Evolutionary conservation across 2,113 vertebrate genomes (phyloP), one percentile per base, ranked within the genome.

Genomic region (Megalops atlanticus): DNA sequence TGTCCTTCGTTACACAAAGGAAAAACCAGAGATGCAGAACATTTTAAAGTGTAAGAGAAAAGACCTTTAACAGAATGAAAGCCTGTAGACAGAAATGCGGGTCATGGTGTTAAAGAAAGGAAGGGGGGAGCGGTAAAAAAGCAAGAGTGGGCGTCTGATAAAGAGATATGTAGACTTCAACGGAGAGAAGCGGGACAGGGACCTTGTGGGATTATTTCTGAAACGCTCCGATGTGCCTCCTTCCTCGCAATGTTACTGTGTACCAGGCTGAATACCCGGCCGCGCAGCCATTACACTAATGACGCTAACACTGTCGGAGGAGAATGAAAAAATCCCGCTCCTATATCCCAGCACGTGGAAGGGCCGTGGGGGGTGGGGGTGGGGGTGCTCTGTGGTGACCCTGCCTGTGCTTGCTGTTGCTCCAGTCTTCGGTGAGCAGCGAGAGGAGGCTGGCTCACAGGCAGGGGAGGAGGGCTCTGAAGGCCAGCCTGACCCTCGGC

Each of bases 401-500:
- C 12, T 27, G 24, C 35, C 8, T 21, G 36, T 21, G 79, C 2
- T 76, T n/a, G 72, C 35, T 68, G 68, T 82, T 36, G 14, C 64
- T 81, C 11, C 86, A 94, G 93, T 82, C 87, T 0, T 93, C 79
- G 0, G 93, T 92, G 27, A 43, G 90, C n/a, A 94, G 91, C 0
- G 97, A 98, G 90, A 93, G 95, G n/a, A 95, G 93, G 21, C 92
- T 97, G 49, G 83, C 93, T 79, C 96, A 91, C 90, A 96, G 96
- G 80, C 97, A 99, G 88, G 97, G 97, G 85, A 95, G 94, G 80
- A 95, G 95, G 88, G 97, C 97, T 0, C 88, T 98, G 83, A 99
- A 99, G 90, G 98, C 98, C 90, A 99, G 97, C 40, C 93, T 99
- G 89, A 99, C 98, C 0, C 91, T 99, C 86, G 97, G 98, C 52